Evolutionary conservation across 2,888 invertebrate genomes (phyloP).

Genomic region (Pammene fasciana): DNA sequence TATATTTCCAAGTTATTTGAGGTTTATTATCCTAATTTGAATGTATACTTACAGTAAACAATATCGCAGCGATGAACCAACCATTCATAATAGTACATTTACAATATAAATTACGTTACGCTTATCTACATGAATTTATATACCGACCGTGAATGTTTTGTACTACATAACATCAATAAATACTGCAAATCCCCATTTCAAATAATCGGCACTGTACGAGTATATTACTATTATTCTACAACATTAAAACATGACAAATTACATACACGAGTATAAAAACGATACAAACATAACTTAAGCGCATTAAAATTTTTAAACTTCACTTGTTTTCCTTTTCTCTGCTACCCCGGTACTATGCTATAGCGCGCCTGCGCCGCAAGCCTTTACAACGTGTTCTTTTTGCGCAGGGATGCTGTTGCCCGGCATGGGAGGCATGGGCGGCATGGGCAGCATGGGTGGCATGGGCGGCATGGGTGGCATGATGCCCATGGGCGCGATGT

Average conservation of each 20-base stretch:
- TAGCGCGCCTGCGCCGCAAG: slow-evolving; percentile 45
- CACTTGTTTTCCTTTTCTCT: not conserved
- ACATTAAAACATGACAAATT: not conserved
- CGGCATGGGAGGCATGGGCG: slow-evolving; percentile 65
- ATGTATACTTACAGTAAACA: too few relatives aligned
- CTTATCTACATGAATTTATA: too few relatives aligned
- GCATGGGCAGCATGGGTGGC: slow-evolving; percentile 65
- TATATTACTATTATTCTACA: too few relatives aligned
- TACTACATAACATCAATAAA: too few relatives aligned
- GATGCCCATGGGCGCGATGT: slow-evolving; percentile 83
- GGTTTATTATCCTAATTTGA: too few relatives aligned
- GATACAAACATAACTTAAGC: not conserved
- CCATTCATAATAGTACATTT: too few relatives aligned
- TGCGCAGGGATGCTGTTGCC: slow-evolving; percentile 80
- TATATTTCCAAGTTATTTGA: too few relatives aligned
- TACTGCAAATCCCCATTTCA: too few relatives aligned
- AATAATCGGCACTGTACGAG: too few relatives aligned
- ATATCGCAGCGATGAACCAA: too few relatives aligned
- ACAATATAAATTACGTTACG: too few relatives aligned
- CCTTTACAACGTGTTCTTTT: slow-evolving; percentile 43
- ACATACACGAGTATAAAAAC: not conserved
- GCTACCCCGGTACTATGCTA: slow-evolving; percentile 60
- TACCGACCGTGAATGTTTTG: too few relatives aligned
- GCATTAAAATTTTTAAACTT: not conserved
- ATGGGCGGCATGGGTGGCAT: slow-evolving; percentile 70